Base-by-base conservation (phyloP, 2,888 invertebrate species). In the Heliconius sara region DNA sequence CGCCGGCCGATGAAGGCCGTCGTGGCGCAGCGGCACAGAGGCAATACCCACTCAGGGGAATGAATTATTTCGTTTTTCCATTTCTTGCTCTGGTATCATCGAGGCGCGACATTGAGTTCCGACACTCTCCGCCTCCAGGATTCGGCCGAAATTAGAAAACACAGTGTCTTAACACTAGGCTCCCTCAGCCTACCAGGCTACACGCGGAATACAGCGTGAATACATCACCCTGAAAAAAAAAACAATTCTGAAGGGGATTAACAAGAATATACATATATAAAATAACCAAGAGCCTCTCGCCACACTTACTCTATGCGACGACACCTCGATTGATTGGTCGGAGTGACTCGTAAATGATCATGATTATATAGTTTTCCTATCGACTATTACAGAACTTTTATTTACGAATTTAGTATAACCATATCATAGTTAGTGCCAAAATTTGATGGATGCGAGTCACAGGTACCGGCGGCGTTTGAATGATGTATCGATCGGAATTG, bases 301-400 rank as follows among this genome's bases (percentile, higher is more conserved):
- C 57, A 25, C 13, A 52, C 12, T 43, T 81, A 71, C 70, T 81
- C 81, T 79, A 47, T 77, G 52, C 19, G 70, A 81, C 80, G 70
- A 81, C 80, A 80, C 75, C 39, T 68, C 79, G 81, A 81, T 81
- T 74, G 81, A 79, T 75, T 65, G 77, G 77, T 65, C 74, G 30
- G 79, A 77, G 77, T 81, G 81, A 81, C 79, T 81, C 71, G 81
- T 81, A 74, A 81, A 81, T 70, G 79, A 79, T 63, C 68, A 68
- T 74, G 80, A 80, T 74, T 77, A 68, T 73, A 76, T 79, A 47
- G 76, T 81, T 81, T 79, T 77, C 70, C 70, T 79, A 81, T 79
- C 73, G 52, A 52, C 70, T 74, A 77, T 79, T 70, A 81, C 70
- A 65, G 66, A 30, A 75, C 47, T 30, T 43, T 39, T 43, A 47